Base-by-base conservation (phyloP, 2,888 invertebrate species). In the Leucophora obtusa region DNA sequence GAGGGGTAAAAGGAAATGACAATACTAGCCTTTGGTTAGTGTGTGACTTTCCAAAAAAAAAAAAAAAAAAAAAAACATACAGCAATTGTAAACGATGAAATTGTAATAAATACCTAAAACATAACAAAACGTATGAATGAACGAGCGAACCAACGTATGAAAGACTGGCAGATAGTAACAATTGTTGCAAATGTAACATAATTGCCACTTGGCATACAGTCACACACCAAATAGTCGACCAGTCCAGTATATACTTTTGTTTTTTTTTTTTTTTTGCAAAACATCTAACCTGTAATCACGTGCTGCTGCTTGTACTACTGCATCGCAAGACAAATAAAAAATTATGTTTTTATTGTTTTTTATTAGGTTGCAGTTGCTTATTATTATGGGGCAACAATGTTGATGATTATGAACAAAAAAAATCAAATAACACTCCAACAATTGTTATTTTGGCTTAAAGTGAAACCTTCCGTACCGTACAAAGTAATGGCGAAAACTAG, bases 151-250 rank as follows among this genome's bases (percentile, higher is more conserved):
- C 17, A 21, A 28, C 21, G 33, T 58, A 35, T 59, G 18, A 28
- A 60, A 18, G 53, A 28, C 28, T 24, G 21, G 9, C 70, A 38
- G 70, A 58, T 38, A 14, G 28, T 28, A 59, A 38, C 53, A 65
- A 63, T 56, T 28, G 62, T 74, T 63, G 65, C 65, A 65, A 70
- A 74, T 79, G 54, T 74, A 70, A 56, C 54, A 71, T 80, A 76
- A 80, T 80, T 80, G 80, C 71, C 68, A 76, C 72, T 80, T 80
- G 76, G 76, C 80, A 80, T 63, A 80, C 68, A 80, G 58, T 63
- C 63, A 76, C 79, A 79, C 66, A 72, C 60, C 54, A 65, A 60
- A 77, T n/a, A 24, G 28, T 6, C 28, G 28, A 60, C 59, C 58
- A 71, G 43, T 47, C 50, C 47, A 50, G 51, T 18, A 33, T n/a